phyloP scores from a whole-genome alignment of 2,888 invertebrate species.

The Caenorhabditis sp. region DNA sequence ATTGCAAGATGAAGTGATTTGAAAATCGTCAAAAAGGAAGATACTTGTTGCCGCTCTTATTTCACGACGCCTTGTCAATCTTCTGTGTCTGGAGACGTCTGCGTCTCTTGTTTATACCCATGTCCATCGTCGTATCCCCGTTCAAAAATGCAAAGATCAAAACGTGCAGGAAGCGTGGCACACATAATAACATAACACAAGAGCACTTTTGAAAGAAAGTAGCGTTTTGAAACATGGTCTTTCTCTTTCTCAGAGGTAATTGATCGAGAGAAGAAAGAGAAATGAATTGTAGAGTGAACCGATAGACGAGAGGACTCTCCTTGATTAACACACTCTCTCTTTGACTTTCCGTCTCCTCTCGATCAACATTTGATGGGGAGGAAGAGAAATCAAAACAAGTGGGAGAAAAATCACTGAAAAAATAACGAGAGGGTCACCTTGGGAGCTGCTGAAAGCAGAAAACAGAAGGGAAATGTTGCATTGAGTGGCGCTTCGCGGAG shows the following conservation, averaged over 20 bases:
- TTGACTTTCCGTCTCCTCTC: conserved; percentile 31
- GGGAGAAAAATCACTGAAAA: conserved; percentile 16
- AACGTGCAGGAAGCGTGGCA: conserved; percentile 36
- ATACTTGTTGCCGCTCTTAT: neutral
- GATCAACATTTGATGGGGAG: conserved; percentile 42
- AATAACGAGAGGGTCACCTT: conserved; percentile 32
- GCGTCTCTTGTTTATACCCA: conserved; percentile 57
- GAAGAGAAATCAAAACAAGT: conserved; percentile 38
- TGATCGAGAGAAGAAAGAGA: conserved; percentile 41
- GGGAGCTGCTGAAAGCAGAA: too few species aligned
- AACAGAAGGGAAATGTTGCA: conserved; percentile 16
- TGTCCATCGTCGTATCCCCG: conserved; percentile 25
- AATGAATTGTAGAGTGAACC: conserved; percentile 25
- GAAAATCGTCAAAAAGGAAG: neutral
- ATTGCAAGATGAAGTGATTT: neutral
- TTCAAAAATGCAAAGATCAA: conserved; percentile 64
- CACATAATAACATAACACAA: conserved; percentile 10
- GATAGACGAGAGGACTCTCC: conserved; percentile 25
- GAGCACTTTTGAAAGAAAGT: neutral
- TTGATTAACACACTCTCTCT: conserved; percentile 47
- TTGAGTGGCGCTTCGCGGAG: neutral
- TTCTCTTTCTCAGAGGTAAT: conserved; percentile 18
- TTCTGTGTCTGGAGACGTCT: conserved; percentile 37
- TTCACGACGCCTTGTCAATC: conserved; percentile 11
- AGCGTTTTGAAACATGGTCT: conserved; percentile 45